Evolutionary conservation across 2,797 vertebrate species (phyloP), one percentile per base, ranked within the genome.

Genomic region (Taenioides sp.): DNA sequence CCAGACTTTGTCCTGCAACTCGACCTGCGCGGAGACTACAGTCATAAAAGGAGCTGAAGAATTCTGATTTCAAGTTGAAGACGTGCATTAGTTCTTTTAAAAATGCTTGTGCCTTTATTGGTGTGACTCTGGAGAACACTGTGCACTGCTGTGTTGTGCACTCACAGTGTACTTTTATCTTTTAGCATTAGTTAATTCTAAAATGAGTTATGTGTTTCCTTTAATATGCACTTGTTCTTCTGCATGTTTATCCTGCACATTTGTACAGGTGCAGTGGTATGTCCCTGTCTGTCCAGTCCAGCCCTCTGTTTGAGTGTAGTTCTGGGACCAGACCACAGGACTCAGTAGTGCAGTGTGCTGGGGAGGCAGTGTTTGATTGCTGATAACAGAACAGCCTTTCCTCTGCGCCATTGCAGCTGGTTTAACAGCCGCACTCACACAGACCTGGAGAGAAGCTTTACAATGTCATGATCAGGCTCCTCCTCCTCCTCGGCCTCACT

Each of bases 391-490:
- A 12, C 20, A 9, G 50, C 7, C 20, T 54, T n/a, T 55, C 52
- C 52, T 55, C 10, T 55, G n/a, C n/a, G 10, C n/a, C 52, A 55
- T 7, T 52, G 50, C 50, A 52, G 50, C 50, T n/a, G 20, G 7
- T 20, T n/a, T 9, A 52, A 52, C 50, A 52, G 2, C n/a, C 57
- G 70, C 60, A 64, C 40, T 40, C 67, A 69, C 60, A 55, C 3
- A 66, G 23, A n/a, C n/a, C n/a, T n/a, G n/a, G n/a, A n/a, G 47
- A 87, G 18, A 5, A 85, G 71, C 74, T 90, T 90, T 90, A 87
- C 82, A 69, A 82, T 65, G 74, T 83, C 87, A 88, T 89, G 89
- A 87, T 85, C 84, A 80, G 80, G 79, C 81, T 76, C 80, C 80
- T 82, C 74, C 78, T 72, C 73, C 69, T 80, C n/a, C 67, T 71